A percentile compares a stretch with the other conserved stretches of the same genome.
Evolutionary conservation across 2,888 invertebrate genomes (phyloP).

Genomic region (Tenthredo amoena): DNA sequence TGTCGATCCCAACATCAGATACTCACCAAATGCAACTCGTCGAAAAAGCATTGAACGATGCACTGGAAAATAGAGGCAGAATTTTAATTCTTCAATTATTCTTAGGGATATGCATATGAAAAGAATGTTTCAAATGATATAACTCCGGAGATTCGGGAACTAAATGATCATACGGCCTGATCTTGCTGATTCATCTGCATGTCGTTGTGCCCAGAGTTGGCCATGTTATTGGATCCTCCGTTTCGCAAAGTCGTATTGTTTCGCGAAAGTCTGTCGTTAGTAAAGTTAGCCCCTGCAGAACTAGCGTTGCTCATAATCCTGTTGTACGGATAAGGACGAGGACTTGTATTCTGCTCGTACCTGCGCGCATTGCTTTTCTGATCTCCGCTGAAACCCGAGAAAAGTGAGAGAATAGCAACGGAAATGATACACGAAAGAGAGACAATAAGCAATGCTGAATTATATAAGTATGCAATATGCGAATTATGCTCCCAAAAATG

Average conservation of each 20-base stretch:
- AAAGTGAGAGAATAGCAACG: background rate
- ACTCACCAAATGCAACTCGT: slow-evolving; percentile 84
- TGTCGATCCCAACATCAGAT: background rate
- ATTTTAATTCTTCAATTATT: slow-evolving; percentile 24
- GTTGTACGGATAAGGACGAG: slow-evolving; percentile 36
- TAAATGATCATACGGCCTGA: slow-evolving; percentile 59
- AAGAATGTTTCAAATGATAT: background rate
- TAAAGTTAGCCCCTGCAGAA: slow-evolving; percentile 46
- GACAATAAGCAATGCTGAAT: background rate
- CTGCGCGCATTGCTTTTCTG: slow-evolving; percentile 11
- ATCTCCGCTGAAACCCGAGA: background rate
- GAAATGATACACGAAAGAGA: background rate
- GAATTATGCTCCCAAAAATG: background rate
- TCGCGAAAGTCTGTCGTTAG: slow-evolving; percentile 50
- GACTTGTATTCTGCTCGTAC: slow-evolving; percentile 2
- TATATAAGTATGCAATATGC: background rate
- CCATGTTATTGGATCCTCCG: slow-evolving; percentile 14
- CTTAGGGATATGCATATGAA: background rate
- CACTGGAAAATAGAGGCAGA: slow-evolving; percentile 75
- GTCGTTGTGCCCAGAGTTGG: slow-evolving; percentile 5
- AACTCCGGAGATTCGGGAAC: background rate
- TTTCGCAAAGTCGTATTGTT: background rate
- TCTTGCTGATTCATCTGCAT: slow-evolving; percentile 56
- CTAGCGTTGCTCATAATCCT: slow-evolving; percentile 19
- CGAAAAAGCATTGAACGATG: slow-evolving; percentile 85